A percentile compares a stretch with the other conserved stretches of the same genome.
These are phyloP conservation scores for Gortyna flavago DNA, from an alignment of 2,888 invertebrate species.

Conservation along the genomic window DNA sequence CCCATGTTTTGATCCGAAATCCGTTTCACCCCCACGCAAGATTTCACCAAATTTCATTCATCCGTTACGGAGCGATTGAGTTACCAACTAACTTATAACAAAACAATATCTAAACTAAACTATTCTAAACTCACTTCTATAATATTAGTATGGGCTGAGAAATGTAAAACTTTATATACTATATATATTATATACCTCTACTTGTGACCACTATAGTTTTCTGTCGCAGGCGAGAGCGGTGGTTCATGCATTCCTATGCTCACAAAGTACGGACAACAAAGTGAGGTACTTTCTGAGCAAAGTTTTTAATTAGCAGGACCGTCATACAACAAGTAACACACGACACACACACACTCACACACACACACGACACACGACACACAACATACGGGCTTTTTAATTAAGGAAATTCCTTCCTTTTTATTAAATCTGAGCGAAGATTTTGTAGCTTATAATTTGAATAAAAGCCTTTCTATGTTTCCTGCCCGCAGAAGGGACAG, in stretches of 20 bases:
- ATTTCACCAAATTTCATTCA: background rate
- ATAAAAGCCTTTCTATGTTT: background rate
- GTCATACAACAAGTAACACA: conserved; percentile 20
- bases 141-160: background rate
- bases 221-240: background rate
- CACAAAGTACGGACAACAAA: too few relatives aligned
- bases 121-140: background rate
- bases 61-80: background rate
- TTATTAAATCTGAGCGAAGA: conserved; percentile 19
- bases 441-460: conserved; percentile 16
- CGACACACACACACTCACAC: too few relatives aligned
- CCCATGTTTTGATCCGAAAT: background rate
- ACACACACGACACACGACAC: too few relatives aligned
- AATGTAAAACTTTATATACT: background rate
- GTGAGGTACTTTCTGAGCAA: too few relatives aligned
- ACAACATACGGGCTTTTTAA: conserved; percentile 35
- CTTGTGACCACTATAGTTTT: background rate
- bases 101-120: background rate
- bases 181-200: background rate
- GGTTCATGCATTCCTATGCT: too few relatives aligned
- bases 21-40: background rate
- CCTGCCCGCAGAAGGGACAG: background rate
- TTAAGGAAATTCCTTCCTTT: conserved; percentile 24
- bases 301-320: conserved; percentile 46
- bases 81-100: background rate